Base-by-base conservation (phyloP, 37 sponge, comb jelly and placozoan species). In the Petrosia ficiformis region DNA sequence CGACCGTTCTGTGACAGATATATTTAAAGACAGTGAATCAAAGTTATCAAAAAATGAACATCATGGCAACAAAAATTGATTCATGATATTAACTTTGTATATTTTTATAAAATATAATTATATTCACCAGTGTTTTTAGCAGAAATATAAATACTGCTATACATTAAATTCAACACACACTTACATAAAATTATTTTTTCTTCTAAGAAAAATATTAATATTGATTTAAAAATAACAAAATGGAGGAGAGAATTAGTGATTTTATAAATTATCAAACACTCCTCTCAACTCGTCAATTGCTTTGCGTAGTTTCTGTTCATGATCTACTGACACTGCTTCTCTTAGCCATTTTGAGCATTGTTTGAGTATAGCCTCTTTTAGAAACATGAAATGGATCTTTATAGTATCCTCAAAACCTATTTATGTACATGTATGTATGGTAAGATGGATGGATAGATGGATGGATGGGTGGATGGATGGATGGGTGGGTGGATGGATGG, bases 331-430 rank as follows among this genome's bases (percentile, higher is more conserved):
- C 42, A 83, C 72, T 22, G 81, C 77, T 21, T 88, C 64, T 0
- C 65, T 70, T 31, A 95, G 84, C 96, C 96, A 95, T 29, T 85
- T 40, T 0, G 82, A 81, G 29, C 86, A 85, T 83, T 91, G 92
- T 59, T 77, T 43, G 44, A 95, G 59, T 3, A 95, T 71, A 54
- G 70, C 70, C 25, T 84, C 81, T 11, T 79, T 56, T 68, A 85
- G 83, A 30, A 91, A 52, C 39, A 84, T 35, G 63, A 95, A 95
- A 64, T 95, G 96, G 0, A 87, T 85, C 35, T 61, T 60, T 11
- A 91, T 81, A 2, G 78, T 58, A 61, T 93, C 94, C 35, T 81
- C 79, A 78, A 88, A 93, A 4, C 89, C 94, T 93, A 65, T 48
- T 48, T 19, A n/a, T n/a, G n/a, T 19, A 54, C n/a, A 29, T 35